Base-by-base conservation (phyloP, 2,797 vertebrate species). In the Eidolon dupreanum region DNA sequence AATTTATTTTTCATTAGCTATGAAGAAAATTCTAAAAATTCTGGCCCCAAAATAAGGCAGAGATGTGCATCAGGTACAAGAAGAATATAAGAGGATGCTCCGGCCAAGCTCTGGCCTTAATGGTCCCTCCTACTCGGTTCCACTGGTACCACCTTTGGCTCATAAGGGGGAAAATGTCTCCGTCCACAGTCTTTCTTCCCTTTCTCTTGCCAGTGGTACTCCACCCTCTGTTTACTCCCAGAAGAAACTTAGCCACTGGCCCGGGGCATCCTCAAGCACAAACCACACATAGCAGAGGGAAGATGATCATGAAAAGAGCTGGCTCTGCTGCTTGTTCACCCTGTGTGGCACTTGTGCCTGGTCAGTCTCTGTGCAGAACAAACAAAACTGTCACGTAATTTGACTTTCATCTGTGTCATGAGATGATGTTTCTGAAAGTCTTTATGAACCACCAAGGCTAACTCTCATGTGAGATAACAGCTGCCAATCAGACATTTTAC, bases 351-450 rank as follows among this genome's bases (percentile, higher is more conserved):
- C 43, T 16, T 87, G 84, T 70, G 71, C 36, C 63, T 5, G 6
- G 63, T 17, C n/a, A n/a, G 59, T 26, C 17, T 12, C 73, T 38
- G 4, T 5, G 38, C 28, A 31, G 15, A 49, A 17, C 4, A 59
- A 53, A 33, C 33, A 33, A 33, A 33, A 33, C 0, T 26, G 22
- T 31, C 74, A 57, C 0, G 2, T 2, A 36, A 59, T 38, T n/a
- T 77, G 41, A 75, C 38, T 79, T 96, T 65, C 38, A 74, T 26
- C 55, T 89, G 4, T 28, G 28, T n/a, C 41, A 10, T 13, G 43
- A 86, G 79, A 41, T 49, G 8, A 70, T 24, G 61, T 9, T 81
- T 77, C 59, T 82, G 77, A 93, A 94, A 95, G 88, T 41, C 73
- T 78, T 66, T 15, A 51, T 31, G 87, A 78, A 49, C 8, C 43